Evolutionary conservation across 2,797 vertebrate genomes (phyloP).

Genomic region (Chlorospingus flavigularis): DNA sequence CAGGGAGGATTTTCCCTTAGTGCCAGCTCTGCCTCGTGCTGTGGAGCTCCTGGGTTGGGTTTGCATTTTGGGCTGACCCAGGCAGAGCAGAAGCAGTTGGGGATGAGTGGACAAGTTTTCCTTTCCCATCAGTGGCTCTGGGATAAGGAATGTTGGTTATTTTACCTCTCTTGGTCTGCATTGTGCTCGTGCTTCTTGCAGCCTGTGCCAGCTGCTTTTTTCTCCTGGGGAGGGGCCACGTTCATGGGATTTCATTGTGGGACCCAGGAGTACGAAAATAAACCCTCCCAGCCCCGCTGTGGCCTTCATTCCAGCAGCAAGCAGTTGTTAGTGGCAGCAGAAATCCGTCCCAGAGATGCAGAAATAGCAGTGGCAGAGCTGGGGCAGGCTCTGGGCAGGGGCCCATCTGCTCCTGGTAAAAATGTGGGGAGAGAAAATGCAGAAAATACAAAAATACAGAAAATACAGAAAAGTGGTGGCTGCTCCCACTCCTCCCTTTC

Average conservation of each 20-base stretch:
- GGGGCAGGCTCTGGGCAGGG: conserved; percentile 23
- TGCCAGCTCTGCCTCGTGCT: background rate
- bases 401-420: conserved; percentile 62
- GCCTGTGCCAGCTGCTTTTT: background rate
- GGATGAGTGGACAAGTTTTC: background rate
- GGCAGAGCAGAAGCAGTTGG: background rate
- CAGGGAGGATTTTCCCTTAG: background rate
- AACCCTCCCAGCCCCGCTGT: conserved; percentile 18
- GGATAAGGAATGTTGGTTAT: background rate
- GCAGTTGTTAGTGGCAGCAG: conserved; percentile 70
- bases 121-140: background rate
- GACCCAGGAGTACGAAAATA: conserved; percentile 54
- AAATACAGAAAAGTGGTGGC: background rate
- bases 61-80: background rate
- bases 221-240: background rate
- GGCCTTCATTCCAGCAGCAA: conserved; percentile 35
- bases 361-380: background rate
- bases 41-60: background rate
- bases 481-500: background rate
- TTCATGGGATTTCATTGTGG: conserved; percentile 6
- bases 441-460: too few species aligned
- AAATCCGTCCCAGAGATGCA: conserved; percentile 25
- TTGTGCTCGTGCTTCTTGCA: background rate
- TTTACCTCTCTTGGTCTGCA: background rate
- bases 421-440: background rate